Base-by-base conservation (phyloP, 1,140 invertebrate genomes). In the Coptotermes formosanus region DNA sequence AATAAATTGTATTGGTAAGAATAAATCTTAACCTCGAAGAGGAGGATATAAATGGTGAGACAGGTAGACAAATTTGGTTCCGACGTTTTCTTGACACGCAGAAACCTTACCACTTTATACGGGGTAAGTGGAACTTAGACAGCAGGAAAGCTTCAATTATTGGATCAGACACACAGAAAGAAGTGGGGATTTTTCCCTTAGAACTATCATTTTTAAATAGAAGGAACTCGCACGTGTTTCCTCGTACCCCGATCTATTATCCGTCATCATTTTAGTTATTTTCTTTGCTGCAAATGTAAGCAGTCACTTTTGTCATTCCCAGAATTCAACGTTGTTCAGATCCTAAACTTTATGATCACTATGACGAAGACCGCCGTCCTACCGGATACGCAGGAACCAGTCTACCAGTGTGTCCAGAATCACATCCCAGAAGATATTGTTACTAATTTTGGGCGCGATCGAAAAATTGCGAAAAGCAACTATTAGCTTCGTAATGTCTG, bases 1-100 rank as follows among this genome's bases (percentile, higher is more conserved):
- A 83, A 87, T 87, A 85, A 85, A 87, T 85, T 87, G 75, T 85
- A 87, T 87, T 85, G 86, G 82, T 82, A 81, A 83, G 82, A 83
- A 83, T 83, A 83, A 83, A 83, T 83, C 82, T 43, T 25, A 52
- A 43, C n/a, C 25, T 12, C n/a, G 9, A 75, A 14, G 64, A 75
- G n/a, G 25, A 75, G 25, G 14, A 75, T 75, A 14, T 75, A 75
- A 30, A 75, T 75, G 64, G n/a, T 30, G 64, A 30, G 64, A 75
- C 64, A 75, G 64, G 64, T 75, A 75, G 64, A 75, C 64, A 75
- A 75, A 75, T 75, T 75, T 30, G 64, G 64, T 75, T 44, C 82
- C 8, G 43, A 45, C 32, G 2, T 45, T 45, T 8, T 14, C 32
- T 4, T 44, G 43, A 83, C 43, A 83, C 82, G 12, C 43, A 16